These are phyloP conservation scores for Paratilapia polleni DNA, from an alignment of 2,113 vertebrate species.

Conservation along the genomic window DNA sequence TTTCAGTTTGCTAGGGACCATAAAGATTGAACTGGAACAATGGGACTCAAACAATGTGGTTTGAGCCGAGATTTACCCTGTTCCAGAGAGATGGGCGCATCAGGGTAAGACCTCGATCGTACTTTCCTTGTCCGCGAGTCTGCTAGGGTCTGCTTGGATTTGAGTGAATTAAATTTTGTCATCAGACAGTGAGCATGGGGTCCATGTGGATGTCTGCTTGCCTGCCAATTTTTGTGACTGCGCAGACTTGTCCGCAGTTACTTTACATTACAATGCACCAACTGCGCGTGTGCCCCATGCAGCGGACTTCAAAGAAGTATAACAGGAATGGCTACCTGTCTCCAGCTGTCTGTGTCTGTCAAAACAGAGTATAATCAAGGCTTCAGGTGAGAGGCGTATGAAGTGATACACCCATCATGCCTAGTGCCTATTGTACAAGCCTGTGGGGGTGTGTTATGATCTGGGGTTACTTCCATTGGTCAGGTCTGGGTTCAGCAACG, in stretches of 20 bases:
- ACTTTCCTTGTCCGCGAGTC: neutral
- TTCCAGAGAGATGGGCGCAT: neutral
- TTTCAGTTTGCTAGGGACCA: neutral
- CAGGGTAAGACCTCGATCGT: neutral
- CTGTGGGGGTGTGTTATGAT: neutral
- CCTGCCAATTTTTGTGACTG: too few relatives aligned
- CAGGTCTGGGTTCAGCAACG: accelerated
- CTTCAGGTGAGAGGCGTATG: too few relatives aligned
- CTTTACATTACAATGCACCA: neutral
- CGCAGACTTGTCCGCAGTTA: neutral
- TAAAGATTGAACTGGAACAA: neutral
- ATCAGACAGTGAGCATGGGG: neutral
- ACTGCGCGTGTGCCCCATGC: neutral
- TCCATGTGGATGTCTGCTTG: too few relatives aligned
- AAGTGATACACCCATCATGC: neutral
- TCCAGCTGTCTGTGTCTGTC: neutral
- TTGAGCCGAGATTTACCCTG: neutral
- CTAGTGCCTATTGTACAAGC: neutral
- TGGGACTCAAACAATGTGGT: too few relatives aligned
- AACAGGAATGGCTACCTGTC: neutral
- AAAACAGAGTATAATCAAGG: too few relatives aligned
- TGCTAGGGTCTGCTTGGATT: neutral
- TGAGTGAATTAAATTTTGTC: neutral
- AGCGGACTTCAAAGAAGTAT: neutral
- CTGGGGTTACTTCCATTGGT: neutral